phyloP scores from a whole-genome alignment of 2,888 invertebrate genomes.

The Philopedon plagiatum region DNA sequence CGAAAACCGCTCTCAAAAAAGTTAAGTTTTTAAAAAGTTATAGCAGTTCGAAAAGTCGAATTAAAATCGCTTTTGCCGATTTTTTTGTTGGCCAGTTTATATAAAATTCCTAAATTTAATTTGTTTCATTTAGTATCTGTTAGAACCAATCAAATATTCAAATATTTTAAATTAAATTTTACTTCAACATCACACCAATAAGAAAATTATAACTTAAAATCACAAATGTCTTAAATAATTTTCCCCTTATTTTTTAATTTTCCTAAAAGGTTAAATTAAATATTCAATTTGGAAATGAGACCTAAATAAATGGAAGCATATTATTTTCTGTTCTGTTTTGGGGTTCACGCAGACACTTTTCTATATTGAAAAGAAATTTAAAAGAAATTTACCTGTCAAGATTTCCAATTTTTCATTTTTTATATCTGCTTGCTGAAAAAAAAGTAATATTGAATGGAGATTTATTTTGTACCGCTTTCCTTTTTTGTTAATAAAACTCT shows the following conservation, averaged over 20 bases:
- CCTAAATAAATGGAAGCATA: conserved; percentile 14
- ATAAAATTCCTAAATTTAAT: no score
- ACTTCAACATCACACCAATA: no score
- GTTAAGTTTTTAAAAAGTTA: no score
- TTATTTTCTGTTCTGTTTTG: conserved; percentile 10
- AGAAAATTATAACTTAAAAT: neutral
- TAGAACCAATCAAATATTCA: no score
- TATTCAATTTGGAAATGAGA: conserved; percentile 1
- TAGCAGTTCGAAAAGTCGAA: no score
- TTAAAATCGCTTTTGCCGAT: no score
- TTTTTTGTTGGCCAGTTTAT: no score
- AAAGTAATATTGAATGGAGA: conserved; percentile 1
- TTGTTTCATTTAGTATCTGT: no score
- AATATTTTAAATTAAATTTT: no score
- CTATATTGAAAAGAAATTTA: conserved; percentile 6
- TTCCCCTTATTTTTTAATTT: conserved; percentile 2
- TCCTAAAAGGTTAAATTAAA: conserved; percentile 9
- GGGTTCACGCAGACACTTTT: conserved; percentile 11
- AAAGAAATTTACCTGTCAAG: conserved; percentile 8
- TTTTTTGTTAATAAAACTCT: neutral
- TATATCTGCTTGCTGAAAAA: neutral
- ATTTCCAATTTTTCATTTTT: conserved; percentile 12
- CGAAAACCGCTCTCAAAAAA: no score
- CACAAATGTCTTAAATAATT: neutral
- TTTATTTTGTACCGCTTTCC: neutral